A percentile compares a stretch with the other conserved stretches of the same genome.
Evolutionary conservation across 2,113 vertebrate genomes (phyloP).

Genomic region (Anhinga rufa): DNA sequence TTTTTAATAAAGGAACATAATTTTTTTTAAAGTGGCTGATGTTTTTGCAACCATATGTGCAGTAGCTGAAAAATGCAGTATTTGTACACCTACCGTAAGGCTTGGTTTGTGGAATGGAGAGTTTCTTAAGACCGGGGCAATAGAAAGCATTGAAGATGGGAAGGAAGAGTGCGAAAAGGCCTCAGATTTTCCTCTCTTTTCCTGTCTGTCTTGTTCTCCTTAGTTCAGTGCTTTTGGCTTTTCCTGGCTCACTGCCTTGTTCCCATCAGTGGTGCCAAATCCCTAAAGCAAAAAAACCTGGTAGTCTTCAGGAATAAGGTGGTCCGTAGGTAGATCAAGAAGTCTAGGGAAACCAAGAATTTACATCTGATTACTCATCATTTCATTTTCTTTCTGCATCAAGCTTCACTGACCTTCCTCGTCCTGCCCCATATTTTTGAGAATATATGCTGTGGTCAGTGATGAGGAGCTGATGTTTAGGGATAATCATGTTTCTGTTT

Average conservation of each 20-base stretch:
- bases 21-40: background rate
- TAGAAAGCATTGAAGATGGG: background rate
- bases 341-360: background rate
- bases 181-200: background rate
- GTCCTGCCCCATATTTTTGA: background rate
- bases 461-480: background rate
- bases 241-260: background rate
- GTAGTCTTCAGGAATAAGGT: background rate
- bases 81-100: background rate
- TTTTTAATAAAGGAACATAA: background rate
- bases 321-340: background rate
- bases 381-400: background rate
- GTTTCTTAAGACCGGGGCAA: background rate
- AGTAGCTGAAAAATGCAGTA: background rate
- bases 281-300: background rate
- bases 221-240: background rate
- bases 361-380: background rate
- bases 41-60: background rate
- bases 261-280: background rate
- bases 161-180: background rate
- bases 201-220: background rate
- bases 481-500: background rate
- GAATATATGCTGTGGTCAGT: background rate
- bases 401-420: background rate
- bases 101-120: background rate